Percentiles rank a stretch among this genome's conserved stretches.
These are phyloP conservation scores for Timema cristinae DNA, from an alignment of 2,888 invertebrate genomes.

Conservation along the genomic window DNA sequence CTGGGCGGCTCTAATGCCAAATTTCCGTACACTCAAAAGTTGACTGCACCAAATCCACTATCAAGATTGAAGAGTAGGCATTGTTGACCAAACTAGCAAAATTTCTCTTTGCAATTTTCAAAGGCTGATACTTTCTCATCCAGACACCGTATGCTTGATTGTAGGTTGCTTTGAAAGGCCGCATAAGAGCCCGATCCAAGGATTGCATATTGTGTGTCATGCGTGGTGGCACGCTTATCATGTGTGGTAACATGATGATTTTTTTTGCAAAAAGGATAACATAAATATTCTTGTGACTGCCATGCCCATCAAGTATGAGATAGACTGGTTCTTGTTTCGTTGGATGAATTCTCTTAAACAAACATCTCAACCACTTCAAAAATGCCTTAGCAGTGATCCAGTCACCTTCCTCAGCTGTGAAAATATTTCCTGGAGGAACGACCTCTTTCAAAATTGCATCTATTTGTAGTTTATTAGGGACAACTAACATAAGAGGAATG, in stretches of 20 bases:
- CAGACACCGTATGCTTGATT: conserved; percentile 24
- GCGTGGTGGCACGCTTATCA: conserved; percentile 35
- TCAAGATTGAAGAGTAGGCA: conserved; percentile 30
- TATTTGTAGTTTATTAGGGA: too few relatives aligned
- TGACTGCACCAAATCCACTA: conserved; percentile 25
- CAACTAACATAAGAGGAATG: too few relatives aligned
- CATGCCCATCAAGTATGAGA: conserved; percentile 34
- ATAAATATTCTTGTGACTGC: conserved; percentile 32
- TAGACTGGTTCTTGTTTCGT: conserved; percentile 31
- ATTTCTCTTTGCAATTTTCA: conserved; percentile 31
- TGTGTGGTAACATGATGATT: conserved; percentile 31
- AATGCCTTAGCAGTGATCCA: too few relatives aligned
- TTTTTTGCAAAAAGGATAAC: conserved; percentile 34
- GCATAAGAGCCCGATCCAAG: conserved; percentile 14
- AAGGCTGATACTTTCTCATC: conserved; percentile 34
- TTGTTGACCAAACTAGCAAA: conserved; percentile 28
- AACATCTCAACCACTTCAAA: too few relatives aligned
- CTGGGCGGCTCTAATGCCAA: conserved; percentile 13
- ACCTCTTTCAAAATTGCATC: too few relatives aligned
- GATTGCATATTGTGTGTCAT: conserved; percentile 35
- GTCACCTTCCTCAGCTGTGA: too few relatives aligned
- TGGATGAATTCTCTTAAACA: conserved; percentile 24
- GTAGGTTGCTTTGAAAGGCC: conserved; percentile 13
- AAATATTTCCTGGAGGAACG: too few relatives aligned
- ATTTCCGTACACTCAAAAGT: conserved; percentile 17